phyloP scores from a whole-genome alignment of 2,888 invertebrate genomes.

The Mesorhabditis spiculigera region DNA sequence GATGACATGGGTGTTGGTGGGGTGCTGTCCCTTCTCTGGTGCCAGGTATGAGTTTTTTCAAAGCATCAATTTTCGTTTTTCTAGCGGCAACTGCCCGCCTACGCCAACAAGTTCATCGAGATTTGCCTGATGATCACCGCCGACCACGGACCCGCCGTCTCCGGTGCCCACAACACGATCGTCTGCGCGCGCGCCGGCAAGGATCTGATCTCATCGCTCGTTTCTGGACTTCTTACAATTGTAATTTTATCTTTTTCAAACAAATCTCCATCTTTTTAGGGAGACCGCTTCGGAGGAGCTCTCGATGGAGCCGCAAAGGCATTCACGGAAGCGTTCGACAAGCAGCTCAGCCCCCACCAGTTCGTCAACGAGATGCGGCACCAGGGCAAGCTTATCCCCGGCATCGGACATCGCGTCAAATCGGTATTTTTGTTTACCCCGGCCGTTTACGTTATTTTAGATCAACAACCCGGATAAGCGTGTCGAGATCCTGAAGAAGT shows the following conservation, averaged over 20 bases:
- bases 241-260: slow-evolving; percentile 62
- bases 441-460: slow-evolving; percentile 47
- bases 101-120: slow-evolving; percentile 94
- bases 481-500: slow-evolving; percentile 89
- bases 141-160: slow-evolving; percentile 95
- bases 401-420: slow-evolving; percentile 86
- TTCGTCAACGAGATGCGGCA: slow-evolving; percentile 97
- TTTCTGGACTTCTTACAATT: slow-evolving; percentile 92
- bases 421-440: slow-evolving; percentile 61
- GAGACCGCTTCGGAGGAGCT: slow-evolving; percentile 94
- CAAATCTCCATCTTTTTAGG: slow-evolving; percentile 11
- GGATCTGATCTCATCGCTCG: slow-evolving; percentile 89
- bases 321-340: slow-evolving; percentile 93
- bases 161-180: slow-evolving; percentile 70
- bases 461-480: slow-evolving; percentile 98
- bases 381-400: slow-evolving; percentile 96
- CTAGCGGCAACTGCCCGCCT: slow-evolving; percentile 71
- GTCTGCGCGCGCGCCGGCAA: slow-evolving; percentile 95
- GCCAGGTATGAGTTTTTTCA: slow-evolving; percentile 72
- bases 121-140: slow-evolving; percentile 98
- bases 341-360: slow-evolving; percentile 75
- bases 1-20: slow-evolving; percentile 95
- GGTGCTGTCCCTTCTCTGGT: slow-evolving; percentile 93
- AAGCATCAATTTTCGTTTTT: slow-evolving; percentile 5
- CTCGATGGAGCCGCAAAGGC: slow-evolving; percentile 94